Conservation (phyloP, 2,888 invertebrate species). For the Itoplectis maculator region DNA sequence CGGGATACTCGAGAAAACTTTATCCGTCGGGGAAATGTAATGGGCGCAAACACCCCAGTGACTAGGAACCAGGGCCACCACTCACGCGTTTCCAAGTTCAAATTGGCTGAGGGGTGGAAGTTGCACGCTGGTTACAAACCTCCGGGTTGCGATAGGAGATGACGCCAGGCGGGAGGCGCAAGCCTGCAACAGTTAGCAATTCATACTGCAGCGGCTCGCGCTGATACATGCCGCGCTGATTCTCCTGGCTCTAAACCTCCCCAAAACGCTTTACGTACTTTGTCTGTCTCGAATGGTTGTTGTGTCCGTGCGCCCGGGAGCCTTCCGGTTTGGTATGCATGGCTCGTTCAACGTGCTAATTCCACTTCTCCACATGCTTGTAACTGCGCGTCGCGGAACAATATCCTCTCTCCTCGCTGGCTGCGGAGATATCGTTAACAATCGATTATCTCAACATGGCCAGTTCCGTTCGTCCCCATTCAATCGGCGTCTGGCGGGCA, state of each 20-base stretch:
- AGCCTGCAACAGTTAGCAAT: slow-evolving; percentile 70
- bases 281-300: slow-evolving; percentile 43
- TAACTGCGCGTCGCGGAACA: slow-evolving; percentile 52
- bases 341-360: slow-evolving; percentile 32
- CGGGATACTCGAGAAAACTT: slow-evolving; percentile 22
- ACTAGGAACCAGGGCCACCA: slow-evolving; percentile 33
- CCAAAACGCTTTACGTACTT: slow-evolving; percentile 22
- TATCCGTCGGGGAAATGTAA: slow-evolving; percentile 39
- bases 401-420: slow-evolving; percentile 53
- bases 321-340: slow-evolving; percentile 49
- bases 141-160: slow-evolving; percentile 30
- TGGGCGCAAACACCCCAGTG: slow-evolving; percentile 19
- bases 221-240: slow-evolving; percentile 32
- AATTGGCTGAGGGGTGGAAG: slow-evolving; percentile 60
- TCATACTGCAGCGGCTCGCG: slow-evolving; percentile 61
- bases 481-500: neutral
- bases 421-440: slow-evolving; percentile 58
- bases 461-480: slow-evolving; percentile 3
- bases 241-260: slow-evolving; percentile 24
- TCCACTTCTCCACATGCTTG: slow-evolving; percentile 32
- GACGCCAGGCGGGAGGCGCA: slow-evolving; percentile 30
- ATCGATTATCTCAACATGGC: slow-evolving; percentile 53
- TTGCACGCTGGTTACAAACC: slow-evolving; percentile 59
- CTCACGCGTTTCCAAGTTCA: slow-evolving; percentile 52
- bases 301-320: slow-evolving; percentile 39